These are phyloP conservation scores for Riparia riparia DNA, from an alignment of 2,113 vertebrate genomes.

Conservation along the genomic window DNA sequence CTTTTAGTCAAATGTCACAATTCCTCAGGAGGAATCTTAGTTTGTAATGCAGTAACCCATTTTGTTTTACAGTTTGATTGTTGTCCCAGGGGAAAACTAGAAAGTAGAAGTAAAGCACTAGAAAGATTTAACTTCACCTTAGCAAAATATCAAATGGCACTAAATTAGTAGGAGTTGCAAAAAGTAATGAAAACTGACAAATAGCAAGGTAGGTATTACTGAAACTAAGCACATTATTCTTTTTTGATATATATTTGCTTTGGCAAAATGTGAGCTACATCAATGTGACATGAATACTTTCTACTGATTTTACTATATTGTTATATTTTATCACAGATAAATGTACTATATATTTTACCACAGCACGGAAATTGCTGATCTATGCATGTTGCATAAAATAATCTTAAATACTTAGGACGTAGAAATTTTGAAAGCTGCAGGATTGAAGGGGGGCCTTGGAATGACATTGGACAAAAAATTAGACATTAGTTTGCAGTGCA, in stretches of 20 bases:
- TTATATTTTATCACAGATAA: neutral
- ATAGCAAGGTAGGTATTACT: neutral
- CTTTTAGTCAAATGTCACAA: neutral
- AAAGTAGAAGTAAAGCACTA: neutral
- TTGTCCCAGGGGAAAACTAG: neutral
- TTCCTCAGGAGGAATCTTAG: neutral
- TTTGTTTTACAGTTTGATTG: neutral
- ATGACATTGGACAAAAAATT: neutral
- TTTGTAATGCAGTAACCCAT: neutral
- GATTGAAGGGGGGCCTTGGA: neutral
- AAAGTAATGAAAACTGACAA: neutral
- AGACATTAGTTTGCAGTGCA: neutral
- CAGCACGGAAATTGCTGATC: neutral
- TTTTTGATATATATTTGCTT: neutral
- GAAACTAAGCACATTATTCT: neutral
- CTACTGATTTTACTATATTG: neutral
- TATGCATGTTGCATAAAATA: neutral
- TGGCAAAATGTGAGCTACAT: neutral
- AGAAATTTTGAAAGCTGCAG: neutral
- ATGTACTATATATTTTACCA: neutral
- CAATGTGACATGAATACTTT: neutral
- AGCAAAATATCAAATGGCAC: neutral
- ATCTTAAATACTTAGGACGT: neutral
- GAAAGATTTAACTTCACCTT: neutral
- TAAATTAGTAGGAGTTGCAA: neutral